Conservation (phyloP, 1,140 invertebrate species). For the Drosophila fuyamai region DNA sequence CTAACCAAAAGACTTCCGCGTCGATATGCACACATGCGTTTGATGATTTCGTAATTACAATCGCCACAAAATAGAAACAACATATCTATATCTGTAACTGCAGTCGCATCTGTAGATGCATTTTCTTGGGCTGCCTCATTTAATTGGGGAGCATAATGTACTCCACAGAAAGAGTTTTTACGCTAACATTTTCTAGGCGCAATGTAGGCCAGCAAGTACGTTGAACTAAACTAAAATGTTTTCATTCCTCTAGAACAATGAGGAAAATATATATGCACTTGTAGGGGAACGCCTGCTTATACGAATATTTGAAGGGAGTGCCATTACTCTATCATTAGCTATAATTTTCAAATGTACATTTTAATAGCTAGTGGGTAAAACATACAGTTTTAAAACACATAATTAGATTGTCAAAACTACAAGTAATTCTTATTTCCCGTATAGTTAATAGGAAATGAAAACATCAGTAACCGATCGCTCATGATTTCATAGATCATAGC, state of each 20-base stretch:
- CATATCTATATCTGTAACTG: constrained; percentile 13
- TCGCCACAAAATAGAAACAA: constrained; percentile 41
- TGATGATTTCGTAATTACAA: constrained; percentile 69
- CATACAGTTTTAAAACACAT: too few relatives aligned
- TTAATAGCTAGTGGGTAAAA: too few relatives aligned
- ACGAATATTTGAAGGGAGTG: neutral
- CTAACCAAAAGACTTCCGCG: constrained; percentile 49
- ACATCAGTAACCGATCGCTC: too few relatives aligned
- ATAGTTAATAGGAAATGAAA: too few relatives aligned
- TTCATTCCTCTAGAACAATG: constrained; percentile 5
- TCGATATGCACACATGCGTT: constrained; percentile 54
- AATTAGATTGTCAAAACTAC: too few relatives aligned
- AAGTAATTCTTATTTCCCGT: too few relatives aligned
- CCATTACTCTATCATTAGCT: too few relatives aligned
- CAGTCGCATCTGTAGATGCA: constrained; percentile 29
- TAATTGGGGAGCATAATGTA: constrained; percentile 42
- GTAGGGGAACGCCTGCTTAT: neutral
- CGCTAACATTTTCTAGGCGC: constrained; percentile 35
- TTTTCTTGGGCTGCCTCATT: constrained; percentile 48
- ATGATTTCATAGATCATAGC: too few relatives aligned
- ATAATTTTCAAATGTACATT: too few relatives aligned
- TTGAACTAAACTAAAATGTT: constrained; percentile 69
- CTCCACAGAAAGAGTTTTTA: constrained; percentile 38
- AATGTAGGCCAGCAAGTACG: constrained; percentile 82
- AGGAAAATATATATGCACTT: neutral